Evolutionary conservation across 2,888 invertebrate genomes (phyloP).

Genomic region (Psococerastis gibbosa): DNA sequence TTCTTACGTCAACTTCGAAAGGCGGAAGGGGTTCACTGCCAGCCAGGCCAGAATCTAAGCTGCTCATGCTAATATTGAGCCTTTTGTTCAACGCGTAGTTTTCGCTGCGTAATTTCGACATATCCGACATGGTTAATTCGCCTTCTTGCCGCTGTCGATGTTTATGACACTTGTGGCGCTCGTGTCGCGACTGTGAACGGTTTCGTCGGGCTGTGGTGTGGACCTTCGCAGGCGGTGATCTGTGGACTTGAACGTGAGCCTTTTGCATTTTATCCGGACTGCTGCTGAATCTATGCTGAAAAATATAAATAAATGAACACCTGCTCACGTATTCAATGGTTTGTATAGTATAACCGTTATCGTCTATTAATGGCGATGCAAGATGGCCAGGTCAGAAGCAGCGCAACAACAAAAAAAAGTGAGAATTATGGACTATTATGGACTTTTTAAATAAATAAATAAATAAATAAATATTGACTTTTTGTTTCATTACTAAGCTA

Average conservation of each 20-base stretch:
- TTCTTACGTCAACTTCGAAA: slow-evolving; percentile 2
- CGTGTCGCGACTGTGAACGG: slow-evolving; percentile 1
- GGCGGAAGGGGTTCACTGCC: slow-evolving; percentile 5
- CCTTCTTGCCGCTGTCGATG: background rate
- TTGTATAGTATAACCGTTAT: no score
- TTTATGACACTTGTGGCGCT: slow-evolving; percentile 5
- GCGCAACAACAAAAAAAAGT: no score
- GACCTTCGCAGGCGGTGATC: background rate
- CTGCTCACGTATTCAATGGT: no score
- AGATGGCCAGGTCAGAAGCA: no score
- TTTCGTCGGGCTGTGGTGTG: background rate
- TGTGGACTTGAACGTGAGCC: background rate
- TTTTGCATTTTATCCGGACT: background rate
- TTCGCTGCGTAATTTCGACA: background rate
- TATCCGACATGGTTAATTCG: no score
- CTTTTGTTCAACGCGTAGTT: slow-evolving; percentile 1
- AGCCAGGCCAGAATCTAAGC: slow-evolving; percentile 1
- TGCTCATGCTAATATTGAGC: slow-evolving; percentile 5
- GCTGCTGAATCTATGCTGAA: background rate
- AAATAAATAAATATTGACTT: no score
- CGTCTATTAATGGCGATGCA: no score
- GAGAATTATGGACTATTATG: no score
- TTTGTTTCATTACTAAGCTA: no score
- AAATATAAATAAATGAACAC: background rate
- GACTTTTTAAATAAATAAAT: no score